Evolutionary conservation across 2,888 invertebrate species (phyloP).

Genomic region (Xestia ashworthii): DNA sequence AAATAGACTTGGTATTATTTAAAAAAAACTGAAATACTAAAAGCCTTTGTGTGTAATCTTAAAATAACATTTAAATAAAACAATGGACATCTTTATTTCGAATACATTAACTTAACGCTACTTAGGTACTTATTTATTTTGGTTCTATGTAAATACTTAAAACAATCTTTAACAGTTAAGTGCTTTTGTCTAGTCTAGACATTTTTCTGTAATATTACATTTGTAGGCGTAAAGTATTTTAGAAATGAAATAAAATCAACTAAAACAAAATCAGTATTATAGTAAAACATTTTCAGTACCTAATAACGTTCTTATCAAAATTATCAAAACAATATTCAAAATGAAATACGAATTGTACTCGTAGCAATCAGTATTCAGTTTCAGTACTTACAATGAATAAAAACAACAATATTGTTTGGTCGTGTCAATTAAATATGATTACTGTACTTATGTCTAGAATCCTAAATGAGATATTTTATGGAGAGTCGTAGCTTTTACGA

Average conservation of each 20-base stretch:
- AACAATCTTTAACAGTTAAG: neutral
- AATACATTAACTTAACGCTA: neutral
- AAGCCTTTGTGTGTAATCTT: neutral
- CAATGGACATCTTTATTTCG: neutral
- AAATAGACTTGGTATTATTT: no score
- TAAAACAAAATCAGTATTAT: conserved; percentile 1
- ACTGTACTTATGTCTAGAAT: conserved; percentile 50
- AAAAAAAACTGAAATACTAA: neutral
- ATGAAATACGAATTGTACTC: conserved; percentile 34
- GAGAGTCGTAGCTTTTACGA: conserved; percentile 50
- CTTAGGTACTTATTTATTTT: neutral
- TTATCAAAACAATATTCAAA: conserved; percentile 22
- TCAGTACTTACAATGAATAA: conserved; percentile 39
- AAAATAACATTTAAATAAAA: conserved; percentile 9
- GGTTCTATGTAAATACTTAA: neutral
- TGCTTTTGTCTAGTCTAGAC: conserved; percentile 1
- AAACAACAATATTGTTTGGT: conserved; percentile 46
- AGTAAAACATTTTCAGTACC: conserved; percentile 14
- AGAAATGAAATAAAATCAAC: neutral
- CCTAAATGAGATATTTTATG: conserved; percentile 58
- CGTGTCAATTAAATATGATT: conserved; percentile 51
- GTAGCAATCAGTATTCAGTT: conserved; percentile 44
- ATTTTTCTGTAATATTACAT: conserved; percentile 13
- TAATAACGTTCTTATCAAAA: conserved; percentile 3
- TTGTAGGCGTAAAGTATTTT: neutral